These are phyloP conservation scores for Probaryconus sp. DNA, from an alignment of 1,140 invertebrate genomes.

Conservation along the genomic window DNA sequence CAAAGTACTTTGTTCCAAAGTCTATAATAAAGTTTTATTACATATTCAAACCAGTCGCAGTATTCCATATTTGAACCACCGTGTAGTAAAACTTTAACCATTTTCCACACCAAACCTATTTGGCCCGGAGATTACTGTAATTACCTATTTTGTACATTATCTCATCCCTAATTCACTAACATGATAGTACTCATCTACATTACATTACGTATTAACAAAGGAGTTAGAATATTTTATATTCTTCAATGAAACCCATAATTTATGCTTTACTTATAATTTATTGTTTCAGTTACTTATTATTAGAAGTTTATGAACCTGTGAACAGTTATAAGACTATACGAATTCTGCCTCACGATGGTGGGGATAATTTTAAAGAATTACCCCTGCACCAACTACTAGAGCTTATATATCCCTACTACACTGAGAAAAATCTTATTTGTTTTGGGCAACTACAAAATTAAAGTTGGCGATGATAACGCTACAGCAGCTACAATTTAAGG, in stretches of 20 bases:
- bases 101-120: constrained; percentile 45
- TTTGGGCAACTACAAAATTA: too few relatives aligned
- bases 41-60: constrained; percentile 41
- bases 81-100: constrained; percentile 47
- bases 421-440: too few relatives aligned
- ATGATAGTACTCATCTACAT: constrained; percentile 13
- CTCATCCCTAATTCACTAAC: constrained; percentile 44
- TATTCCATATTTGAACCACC: constrained; percentile 39
- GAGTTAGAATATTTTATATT: constrained; percentile 18
- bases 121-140: constrained; percentile 45
- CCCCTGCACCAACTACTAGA: too few relatives aligned
- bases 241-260: too few relatives aligned
- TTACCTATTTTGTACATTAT: constrained; percentile 53
- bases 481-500: too few relatives aligned
- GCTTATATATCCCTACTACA: too few relatives aligned
- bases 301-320: too few relatives aligned
- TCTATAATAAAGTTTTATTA: constrained; percentile 29
- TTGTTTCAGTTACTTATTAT: constrained; percentile 1
- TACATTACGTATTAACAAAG: constrained; percentile 33
- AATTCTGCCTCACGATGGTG: too few relatives aligned
- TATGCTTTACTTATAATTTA: too few relatives aligned
- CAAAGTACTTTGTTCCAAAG: constrained; percentile 35
- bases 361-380: too few relatives aligned
- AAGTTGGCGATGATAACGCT: too few relatives aligned
- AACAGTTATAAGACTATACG: too few relatives aligned